Base-by-base conservation (phyloP, 2,797 vertebrate genomes). In the Xyrichtys novacula region DNA sequence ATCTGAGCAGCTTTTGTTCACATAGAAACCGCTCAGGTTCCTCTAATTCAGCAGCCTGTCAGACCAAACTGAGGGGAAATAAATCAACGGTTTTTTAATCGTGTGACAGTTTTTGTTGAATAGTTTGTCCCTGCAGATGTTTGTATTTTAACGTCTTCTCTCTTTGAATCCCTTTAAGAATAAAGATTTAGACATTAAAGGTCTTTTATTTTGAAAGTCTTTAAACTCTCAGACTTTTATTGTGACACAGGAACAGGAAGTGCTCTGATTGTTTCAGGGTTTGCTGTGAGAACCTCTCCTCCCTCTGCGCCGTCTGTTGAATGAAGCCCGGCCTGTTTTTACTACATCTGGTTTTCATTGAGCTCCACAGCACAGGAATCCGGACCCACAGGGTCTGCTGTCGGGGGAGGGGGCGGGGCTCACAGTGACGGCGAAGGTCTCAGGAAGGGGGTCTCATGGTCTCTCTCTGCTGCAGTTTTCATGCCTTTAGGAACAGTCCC, bases 331-430 rank as follows among this genome's bases (percentile, higher is more conserved):
- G 49, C 23, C 69, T 47, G 69, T 57, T 66, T 61, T 64, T 62
- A 38, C 49, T 48, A 48, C 87, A 86, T 89, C 71, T 90, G 89
- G 63, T 85, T 86, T 65, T 84, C 53, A 85, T 87, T 80, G 38
- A 67, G 53, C 65, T 47, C 29, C 74, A 65, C 62, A 39, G 49
- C 60, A 60, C 68, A 80, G 87, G 90, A 89, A 89, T 82, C 76
- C 80, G 54, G 42, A 69, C 65, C 72, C 75, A 31, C 60, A 60
- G 52, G 52, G 53, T 36, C 70, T 53, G 28, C 50, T 40, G 32
- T 10, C 71, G 63, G 46, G 52, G 69, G 29, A 26, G 1, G 16
- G 12, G 8, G 34, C 19, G n/a, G n/a, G 25, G 4, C 38, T 8
- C 6, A 2, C 5, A 17, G 5, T 28, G 23, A 54, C 10, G 14